Percentiles rank a stretch among this genome's conserved stretches.
Evolutionary conservation across 2,888 invertebrate species (phyloP).

Genomic region (Harpalus rufipes): DNA sequence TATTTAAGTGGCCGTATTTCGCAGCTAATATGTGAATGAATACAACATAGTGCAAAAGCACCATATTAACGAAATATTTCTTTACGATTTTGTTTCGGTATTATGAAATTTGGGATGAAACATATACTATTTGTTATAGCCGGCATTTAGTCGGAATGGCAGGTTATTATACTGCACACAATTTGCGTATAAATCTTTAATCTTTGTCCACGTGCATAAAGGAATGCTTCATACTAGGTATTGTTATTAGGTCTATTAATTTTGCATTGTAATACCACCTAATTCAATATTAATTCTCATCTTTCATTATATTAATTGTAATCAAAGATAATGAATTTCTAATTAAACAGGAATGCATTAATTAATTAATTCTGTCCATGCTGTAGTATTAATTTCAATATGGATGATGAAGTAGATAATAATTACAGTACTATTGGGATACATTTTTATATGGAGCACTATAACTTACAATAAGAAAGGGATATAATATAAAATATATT

Average conservation of each 20-base stretch:
- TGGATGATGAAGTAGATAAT: conserved; percentile 38
- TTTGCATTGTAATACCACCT: conserved; percentile 33
- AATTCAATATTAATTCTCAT: conserved; percentile 39
- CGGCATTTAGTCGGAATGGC: neutral
- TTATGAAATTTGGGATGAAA: neutral
- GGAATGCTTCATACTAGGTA: neutral
- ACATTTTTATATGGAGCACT: conserved; percentile 4
- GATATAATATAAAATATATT: no score
- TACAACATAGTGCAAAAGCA: no score
- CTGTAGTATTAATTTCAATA: conserved; percentile 35
- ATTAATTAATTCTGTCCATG: conserved; percentile 39
- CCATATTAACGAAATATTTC: no score
- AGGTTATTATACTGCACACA: neutral
- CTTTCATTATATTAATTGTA: conserved; percentile 52
- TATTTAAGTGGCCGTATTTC: no score
- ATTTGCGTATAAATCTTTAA: neutral
- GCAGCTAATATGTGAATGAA: no score
- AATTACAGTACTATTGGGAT: conserved; percentile 26
- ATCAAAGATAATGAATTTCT: conserved; percentile 53
- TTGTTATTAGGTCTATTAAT: conserved; percentile 34
- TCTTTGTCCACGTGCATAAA: neutral
- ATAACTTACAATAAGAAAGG: neutral
- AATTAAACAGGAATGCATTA: conserved; percentile 50
- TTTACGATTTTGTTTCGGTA: neutral
- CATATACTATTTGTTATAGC: neutral